A percentile compares a stretch with the other conserved stretches of the same genome.
Conservation (phyloP, 2,797 vertebrate species). For the Macropodus opercularis region DNA sequence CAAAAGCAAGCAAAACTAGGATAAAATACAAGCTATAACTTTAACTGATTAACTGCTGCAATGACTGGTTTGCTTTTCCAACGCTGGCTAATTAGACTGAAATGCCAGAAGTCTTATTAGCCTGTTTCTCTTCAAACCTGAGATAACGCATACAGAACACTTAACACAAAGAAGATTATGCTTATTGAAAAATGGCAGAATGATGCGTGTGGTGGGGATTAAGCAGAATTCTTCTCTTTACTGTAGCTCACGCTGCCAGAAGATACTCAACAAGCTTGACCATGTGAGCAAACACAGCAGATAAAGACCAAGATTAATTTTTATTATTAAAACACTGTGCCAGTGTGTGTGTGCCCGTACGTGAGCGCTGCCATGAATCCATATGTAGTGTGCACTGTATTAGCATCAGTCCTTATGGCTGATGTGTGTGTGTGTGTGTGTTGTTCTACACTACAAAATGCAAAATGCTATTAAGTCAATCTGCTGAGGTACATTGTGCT, state of each 20-base stretch:
- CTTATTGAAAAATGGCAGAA: too few species aligned
- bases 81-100: too few species aligned
- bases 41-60: too few species aligned
- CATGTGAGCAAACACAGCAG: constrained; percentile 88
- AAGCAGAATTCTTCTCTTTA: constrained; percentile 69
- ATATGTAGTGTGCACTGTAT: constrained; percentile 30
- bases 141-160: too few species aligned
- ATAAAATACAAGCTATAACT: too few species aligned
- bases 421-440: constrained; percentile 25
- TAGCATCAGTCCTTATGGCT: constrained; percentile 47
- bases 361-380: constrained; percentile 32
- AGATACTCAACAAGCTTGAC: constrained; percentile 86
- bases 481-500: too few species aligned
- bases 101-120: too few species aligned
- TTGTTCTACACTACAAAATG: constrained; percentile 62
- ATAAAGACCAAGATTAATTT: constrained; percentile 86
- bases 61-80: too few species aligned
- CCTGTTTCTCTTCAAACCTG: too few species aligned
- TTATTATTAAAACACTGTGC: constrained; percentile 85
- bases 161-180: too few species aligned
- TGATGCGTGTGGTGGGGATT: constrained; percentile 3
- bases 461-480: too few species aligned
- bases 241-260: constrained; percentile 80
- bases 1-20: too few species aligned
- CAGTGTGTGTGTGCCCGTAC: constrained; percentile 55